Percentiles rank a stretch among this genome's conserved stretches.
Conservation (phyloP, 2,113 vertebrate species). For the Hypomesus transpacificus region DNA sequence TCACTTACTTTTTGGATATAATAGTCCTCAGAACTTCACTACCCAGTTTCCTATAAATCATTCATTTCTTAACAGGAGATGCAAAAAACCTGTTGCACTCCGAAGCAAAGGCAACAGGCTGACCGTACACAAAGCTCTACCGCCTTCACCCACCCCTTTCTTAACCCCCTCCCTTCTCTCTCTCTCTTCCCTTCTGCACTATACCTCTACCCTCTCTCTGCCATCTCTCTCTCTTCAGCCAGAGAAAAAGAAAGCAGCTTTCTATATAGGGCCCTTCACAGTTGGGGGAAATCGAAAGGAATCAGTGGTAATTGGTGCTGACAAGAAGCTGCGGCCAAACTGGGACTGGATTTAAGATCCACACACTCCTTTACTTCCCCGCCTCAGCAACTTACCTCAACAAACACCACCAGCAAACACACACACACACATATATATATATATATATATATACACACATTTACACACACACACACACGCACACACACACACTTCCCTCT, state of each 20-base stretch:
- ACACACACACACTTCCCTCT: constrained; percentile 11
- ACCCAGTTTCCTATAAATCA: constrained; percentile 44
- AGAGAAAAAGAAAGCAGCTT: constrained; percentile 49
- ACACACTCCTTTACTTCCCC: constrained; percentile 7
- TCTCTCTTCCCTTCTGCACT: constrained; percentile 34
- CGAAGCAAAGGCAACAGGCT: constrained; percentile 28
- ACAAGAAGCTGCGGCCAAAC: constrained; percentile 68
- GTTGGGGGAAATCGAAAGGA: constrained; percentile 73
- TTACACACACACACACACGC: constrained; percentile 10
- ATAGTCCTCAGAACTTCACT: constrained; percentile 44
- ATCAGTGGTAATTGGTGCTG: constrained; percentile 73
- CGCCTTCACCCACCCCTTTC: constrained; percentile 19
- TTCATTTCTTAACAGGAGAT: constrained; percentile 37
- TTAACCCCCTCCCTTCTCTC: constrained; percentile 13
- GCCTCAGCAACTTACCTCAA: constrained; percentile 20
- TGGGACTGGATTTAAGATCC: constrained; percentile 41
- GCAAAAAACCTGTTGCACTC: constrained; percentile 38
- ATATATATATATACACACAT: too few relatives aligned
- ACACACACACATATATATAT: neutral
- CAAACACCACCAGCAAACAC: neutral
- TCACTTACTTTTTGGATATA: constrained; percentile 61
- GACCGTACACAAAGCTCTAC: constrained; percentile 9
- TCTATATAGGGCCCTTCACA: constrained; percentile 62
- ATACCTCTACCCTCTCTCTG: constrained; percentile 28
- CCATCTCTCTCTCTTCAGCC: constrained; percentile 5